Conservation (phyloP, 2,113 vertebrate species). For the Bubalus kerabau region DNA sequence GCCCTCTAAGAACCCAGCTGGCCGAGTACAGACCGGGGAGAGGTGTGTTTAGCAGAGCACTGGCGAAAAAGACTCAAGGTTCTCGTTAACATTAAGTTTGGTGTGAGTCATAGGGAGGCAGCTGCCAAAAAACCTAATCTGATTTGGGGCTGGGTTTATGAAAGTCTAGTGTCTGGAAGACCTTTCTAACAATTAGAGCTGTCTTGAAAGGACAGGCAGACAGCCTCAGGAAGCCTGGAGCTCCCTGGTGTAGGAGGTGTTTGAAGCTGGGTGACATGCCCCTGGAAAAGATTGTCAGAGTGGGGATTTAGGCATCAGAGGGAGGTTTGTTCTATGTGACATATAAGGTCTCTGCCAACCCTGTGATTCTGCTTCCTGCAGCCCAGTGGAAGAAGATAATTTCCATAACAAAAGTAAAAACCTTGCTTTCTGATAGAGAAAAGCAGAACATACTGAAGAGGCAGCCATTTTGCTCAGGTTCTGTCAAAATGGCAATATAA, state of each 20-base stretch:
- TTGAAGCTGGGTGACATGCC: background rate
- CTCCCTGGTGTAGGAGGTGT: background rate
- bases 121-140: conserved; percentile 47
- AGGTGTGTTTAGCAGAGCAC: background rate
- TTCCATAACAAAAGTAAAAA: background rate
- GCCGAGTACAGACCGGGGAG: background rate
- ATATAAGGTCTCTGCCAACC: background rate
- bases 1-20: background rate
- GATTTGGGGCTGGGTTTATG: conserved; percentile 17
- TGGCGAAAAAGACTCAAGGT: background rate
- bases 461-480: background rate
- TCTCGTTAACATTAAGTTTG: background rate
- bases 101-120: conserved; percentile 13
- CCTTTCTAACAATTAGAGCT: conserved; percentile 25
- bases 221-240: background rate
- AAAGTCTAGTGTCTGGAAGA: conserved; percentile 28
- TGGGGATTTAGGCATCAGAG: background rate
- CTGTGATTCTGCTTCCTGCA: background rate
- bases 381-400: background rate
- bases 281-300: background rate
- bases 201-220: background rate
- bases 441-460: background rate
- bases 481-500: background rate
- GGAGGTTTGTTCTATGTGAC: background rate
- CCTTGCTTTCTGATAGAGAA: background rate